Base-by-base conservation (phyloP, 2,888 invertebrate genomes). In the Mactromeris polynyma region DNA sequence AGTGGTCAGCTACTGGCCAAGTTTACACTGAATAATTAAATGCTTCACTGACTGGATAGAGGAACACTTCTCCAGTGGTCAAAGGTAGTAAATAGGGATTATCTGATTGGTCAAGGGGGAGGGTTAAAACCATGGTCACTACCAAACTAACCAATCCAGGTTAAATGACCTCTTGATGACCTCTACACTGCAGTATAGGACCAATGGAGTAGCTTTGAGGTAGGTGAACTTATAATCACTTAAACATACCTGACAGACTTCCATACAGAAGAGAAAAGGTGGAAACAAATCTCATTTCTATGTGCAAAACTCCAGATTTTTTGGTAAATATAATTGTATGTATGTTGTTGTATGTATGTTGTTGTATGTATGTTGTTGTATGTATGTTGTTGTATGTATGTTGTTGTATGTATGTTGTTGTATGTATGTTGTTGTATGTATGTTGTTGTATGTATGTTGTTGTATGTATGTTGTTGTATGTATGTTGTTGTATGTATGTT, bases 71-170 rank as follows among this genome's bases (percentile, higher is more conserved):
- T 31, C 64, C 42, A 82, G 7, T 82, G 82, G 82, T 82, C 82
- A 82, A 73, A 64, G 14, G 33, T n/a, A n/a, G n/a, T n/a, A n/a
- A n/a, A n/a, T n/a, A n/a, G n/a, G n/a, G n/a, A n/a, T n/a, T n/a
- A n/a, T n/a, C n/a, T n/a, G n/a, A n/a, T n/a, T n/a, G 82, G 82
- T 82, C 82, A 82, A 73, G 82, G 14, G 33, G 73, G 73, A 17
- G 26, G 36, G 73, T 73, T 73, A 73, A 36, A 26, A 73, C 6
- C n/a, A n/a, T 73, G 73, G 73, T 73, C 73, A 73, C 73, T 73
- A 14, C 14, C 33, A 33, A 19, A 73, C 36, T 33, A 73, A 73
- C 73, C 73, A 73, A 73, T 73, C 19, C 36, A 33, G 36, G 14
- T 36, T 17, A 14, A 73, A 33, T 73, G 73, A 73, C 73, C 73